Percentiles rank a stretch among this genome's conserved stretches.
These are phyloP conservation scores for Oscheius myriophilus DNA, from an alignment of 2,888 invertebrate genomes.

Conservation along the genomic window DNA sequence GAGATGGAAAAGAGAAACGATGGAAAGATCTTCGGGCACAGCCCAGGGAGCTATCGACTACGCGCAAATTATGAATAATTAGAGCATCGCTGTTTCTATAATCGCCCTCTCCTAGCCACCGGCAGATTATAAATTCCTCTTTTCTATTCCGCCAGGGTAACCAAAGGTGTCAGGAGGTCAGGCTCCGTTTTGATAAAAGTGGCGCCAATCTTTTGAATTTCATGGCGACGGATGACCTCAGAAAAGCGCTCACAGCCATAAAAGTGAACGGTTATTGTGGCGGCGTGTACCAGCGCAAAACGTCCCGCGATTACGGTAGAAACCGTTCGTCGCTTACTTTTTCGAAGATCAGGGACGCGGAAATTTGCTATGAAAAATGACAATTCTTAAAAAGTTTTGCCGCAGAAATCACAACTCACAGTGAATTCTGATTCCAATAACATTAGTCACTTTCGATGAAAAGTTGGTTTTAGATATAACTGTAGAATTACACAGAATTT, in stretches of 20 bases:
- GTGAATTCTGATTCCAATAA: too few species aligned
- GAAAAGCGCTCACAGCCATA: constrained; percentile 26
- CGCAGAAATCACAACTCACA: too few species aligned
- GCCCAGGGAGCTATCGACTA: neutral
- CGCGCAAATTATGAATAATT: constrained; percentile 24
- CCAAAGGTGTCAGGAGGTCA: too few species aligned
- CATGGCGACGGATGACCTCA: constrained; percentile 21
- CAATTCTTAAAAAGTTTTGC: too few species aligned
- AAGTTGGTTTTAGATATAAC: too few species aligned
- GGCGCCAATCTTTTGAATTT: constrained; percentile 22
- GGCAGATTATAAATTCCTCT: too few species aligned
- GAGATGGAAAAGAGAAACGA: constrained; percentile 13
- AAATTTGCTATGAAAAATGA: neutral
- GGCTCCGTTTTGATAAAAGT: too few species aligned
- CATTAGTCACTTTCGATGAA: too few species aligned
- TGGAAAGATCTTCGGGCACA: constrained; percentile 4
- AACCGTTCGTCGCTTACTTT: neutral
- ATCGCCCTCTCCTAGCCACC: neutral
- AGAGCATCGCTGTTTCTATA: constrained; percentile 19
- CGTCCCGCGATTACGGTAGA: constrained; percentile 16
- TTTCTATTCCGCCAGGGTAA: too few species aligned
- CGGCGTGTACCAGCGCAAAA: neutral
- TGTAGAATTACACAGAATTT: too few species aligned
- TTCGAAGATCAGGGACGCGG: neutral
- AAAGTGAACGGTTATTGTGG: constrained; percentile 33